phyloP scores from a whole-genome alignment of 2,113 vertebrate species.

The Stegostoma tigrinum region DNA sequence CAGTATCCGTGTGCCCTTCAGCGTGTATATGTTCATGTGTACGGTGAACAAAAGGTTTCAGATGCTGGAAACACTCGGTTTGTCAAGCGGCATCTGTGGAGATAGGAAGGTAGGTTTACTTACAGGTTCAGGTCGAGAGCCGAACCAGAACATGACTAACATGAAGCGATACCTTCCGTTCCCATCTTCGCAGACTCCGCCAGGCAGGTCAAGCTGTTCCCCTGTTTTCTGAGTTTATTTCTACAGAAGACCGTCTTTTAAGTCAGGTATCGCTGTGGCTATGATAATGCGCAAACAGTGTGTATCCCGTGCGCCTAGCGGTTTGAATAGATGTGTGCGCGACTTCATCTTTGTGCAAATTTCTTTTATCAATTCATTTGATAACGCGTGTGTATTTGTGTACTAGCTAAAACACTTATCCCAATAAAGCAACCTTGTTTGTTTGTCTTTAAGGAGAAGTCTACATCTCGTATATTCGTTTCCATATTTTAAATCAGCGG shows the following conservation, averaged over 20 bases:
- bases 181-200: not conserved
- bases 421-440: not conserved
- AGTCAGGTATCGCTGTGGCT: not conserved
- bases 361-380: not conserved
- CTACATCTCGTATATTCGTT: not conserved
- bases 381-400: not conserved
- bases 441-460: not conserved
- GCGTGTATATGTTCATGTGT: not conserved
- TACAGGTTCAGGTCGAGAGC: not conserved
- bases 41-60: not conserved
- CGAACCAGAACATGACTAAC: not conserved
- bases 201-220: not conserved
- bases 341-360: not conserved
- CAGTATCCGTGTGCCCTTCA: not conserved
- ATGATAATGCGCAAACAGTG: not conserved
- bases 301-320: not conserved
- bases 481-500: not conserved
- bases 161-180: not conserved
- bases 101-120: not conserved
- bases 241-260: not conserved
- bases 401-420: not conserved
- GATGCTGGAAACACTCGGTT: not conserved
- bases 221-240: not conserved
- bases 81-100: conserved; percentile 3
- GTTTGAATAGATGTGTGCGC: not conserved